Evolutionary conservation across 2,113 vertebrate genomes (phyloP).

Genomic region (Poecile atricapillus): DNA sequence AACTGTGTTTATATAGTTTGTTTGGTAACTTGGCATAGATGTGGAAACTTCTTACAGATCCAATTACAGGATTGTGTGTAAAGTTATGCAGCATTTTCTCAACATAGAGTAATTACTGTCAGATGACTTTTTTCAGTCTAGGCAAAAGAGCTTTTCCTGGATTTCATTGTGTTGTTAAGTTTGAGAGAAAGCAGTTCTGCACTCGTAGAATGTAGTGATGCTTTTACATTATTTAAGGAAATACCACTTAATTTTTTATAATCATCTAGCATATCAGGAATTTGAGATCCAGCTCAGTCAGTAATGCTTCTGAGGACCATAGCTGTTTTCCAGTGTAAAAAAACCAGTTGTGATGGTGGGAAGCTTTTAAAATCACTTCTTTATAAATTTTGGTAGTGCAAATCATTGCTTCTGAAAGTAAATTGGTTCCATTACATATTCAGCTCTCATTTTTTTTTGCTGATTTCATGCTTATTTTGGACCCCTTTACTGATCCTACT

Average conservation of each 20-base stretch:
- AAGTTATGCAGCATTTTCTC: not conserved
- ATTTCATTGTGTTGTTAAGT: not conserved
- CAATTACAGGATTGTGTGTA: not conserved
- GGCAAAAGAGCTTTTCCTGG: not conserved
- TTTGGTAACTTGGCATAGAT: not conserved
- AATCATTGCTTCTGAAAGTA: not conserved
- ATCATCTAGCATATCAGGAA: conserved; percentile 12
- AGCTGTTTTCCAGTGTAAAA: not conserved
- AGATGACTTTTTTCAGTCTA: not conserved
- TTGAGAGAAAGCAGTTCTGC: not conserved
- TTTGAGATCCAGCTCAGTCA: not conserved
- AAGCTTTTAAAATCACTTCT: not conserved
- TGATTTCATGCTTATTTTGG: not conserved
- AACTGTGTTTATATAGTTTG: not conserved
- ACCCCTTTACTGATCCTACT: not conserved
- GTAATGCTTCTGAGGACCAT: not conserved
- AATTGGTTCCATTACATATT: not conserved
- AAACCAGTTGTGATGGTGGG: not conserved
- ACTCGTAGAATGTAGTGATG: not conserved
- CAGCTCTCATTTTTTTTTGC: not conserved
- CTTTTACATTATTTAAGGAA: conserved; percentile 55
- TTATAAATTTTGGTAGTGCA: not conserved
- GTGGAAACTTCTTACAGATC: not conserved
- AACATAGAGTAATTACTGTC: not conserved
- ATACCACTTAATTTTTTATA: conserved; percentile 57